Percentiles rank a stretch among this genome's conserved stretches.
Evolutionary conservation across 2,888 invertebrate genomes (phyloP).

Genomic region (Nomada hirtipes): DNA sequence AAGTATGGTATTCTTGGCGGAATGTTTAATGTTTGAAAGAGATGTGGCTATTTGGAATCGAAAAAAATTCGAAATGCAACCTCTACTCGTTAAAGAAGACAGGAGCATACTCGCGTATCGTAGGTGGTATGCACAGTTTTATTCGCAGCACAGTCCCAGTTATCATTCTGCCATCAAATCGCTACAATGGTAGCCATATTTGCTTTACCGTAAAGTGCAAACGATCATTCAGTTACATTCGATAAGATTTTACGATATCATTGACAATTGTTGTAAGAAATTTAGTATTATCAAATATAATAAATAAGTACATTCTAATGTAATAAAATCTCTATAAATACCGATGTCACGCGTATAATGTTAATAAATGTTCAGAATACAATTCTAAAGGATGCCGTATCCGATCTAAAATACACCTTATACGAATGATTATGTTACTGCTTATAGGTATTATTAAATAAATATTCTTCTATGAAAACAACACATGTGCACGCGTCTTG

Average conservation of each 20-base stretch:
- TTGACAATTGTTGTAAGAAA: slow-evolving; percentile 13
- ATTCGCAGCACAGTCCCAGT: slow-evolving; percentile 89
- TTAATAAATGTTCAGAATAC: neutral
- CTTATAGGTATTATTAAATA: neutral
- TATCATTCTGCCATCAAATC: slow-evolving; percentile 80
- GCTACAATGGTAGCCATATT: slow-evolving; percentile 75
- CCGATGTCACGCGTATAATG: slow-evolving; percentile 10
- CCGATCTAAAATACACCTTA: neutral
- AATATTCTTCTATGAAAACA: slow-evolving; percentile 9
- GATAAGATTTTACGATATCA: slow-evolving; percentile 18
- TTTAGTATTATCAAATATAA: neutral
- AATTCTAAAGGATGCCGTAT: neutral
- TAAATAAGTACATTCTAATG: slow-evolving; percentile 10
- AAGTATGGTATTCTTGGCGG: slow-evolving; percentile 88
- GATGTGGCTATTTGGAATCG: slow-evolving; percentile 95
- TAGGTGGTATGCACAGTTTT: slow-evolving; percentile 94
- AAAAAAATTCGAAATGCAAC: slow-evolving; percentile 90
- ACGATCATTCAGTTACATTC: neutral
- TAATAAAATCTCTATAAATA: slow-evolving; percentile 13
- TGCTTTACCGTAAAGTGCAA: neutral
- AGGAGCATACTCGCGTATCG: slow-evolving; percentile 90
- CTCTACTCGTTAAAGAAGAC: slow-evolving; percentile 91
- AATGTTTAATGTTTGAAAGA: slow-evolving; percentile 91
- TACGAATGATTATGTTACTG: slow-evolving; percentile 11
- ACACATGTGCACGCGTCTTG: no score